phyloP scores from a whole-genome alignment of 2,113 vertebrate genomes.

The Marcusenius ussheri region DNA sequence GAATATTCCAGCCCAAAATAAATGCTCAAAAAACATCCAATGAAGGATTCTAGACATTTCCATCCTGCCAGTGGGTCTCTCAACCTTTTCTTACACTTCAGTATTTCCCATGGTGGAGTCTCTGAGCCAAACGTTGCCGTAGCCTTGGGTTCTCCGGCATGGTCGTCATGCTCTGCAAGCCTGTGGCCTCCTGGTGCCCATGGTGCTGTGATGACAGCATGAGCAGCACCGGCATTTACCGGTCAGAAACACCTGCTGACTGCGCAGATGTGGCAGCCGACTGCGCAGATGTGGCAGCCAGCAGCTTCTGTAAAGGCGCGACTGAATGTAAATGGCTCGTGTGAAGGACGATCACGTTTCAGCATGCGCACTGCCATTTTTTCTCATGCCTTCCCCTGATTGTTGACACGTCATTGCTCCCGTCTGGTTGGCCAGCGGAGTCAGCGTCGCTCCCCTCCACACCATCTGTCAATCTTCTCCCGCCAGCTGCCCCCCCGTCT shows the following conservation, averaged over 20 bases:
- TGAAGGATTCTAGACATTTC: neutral
- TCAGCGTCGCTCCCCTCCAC: neutral
- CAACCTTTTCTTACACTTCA: no score
- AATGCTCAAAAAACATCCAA: neutral
- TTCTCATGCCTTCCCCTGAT: neutral
- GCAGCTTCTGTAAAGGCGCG: neutral
- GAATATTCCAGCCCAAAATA: neutral
- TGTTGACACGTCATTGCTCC: neutral
- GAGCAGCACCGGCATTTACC: neutral
- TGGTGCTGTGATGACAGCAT: neutral
- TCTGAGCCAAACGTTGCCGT: neutral
- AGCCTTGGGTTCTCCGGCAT: neutral
- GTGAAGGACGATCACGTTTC: neutral
- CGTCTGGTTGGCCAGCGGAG: neutral
- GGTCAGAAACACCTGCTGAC: neutral
- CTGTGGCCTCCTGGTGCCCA: neutral
- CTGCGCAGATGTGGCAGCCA: neutral
- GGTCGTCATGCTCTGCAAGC: neutral
- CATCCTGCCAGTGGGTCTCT: neutral
- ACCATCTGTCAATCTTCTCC: neutral
- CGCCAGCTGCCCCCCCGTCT: neutral
- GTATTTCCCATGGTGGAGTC: neutral
- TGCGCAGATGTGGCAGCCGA: neutral
- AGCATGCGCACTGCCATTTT: neutral
- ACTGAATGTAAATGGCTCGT: neutral